Evolutionary conservation across 2,888 invertebrate genomes (phyloP).

Genomic region (Mythimna albipuncta): DNA sequence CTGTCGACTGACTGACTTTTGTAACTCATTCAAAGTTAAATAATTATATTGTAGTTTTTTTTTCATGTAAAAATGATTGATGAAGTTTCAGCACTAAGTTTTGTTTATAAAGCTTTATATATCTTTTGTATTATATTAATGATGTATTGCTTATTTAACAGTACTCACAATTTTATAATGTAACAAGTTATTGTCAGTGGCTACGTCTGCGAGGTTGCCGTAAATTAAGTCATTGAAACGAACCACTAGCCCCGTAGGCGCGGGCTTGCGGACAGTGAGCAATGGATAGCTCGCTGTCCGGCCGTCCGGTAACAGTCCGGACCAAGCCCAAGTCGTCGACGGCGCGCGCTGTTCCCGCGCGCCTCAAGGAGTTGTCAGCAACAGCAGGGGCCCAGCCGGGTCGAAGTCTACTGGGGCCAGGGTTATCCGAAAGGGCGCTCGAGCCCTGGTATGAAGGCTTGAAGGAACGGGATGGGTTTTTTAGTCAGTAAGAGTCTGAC

Average conservation of each 20-base stretch:
- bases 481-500: no score
- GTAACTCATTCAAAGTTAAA: slow-evolving; percentile 42
- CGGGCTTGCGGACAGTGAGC: no score
- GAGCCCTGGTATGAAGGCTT: no score
- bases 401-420: no score
- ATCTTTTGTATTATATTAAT: slow-evolving; percentile 28
- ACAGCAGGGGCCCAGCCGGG: no score
- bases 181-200: not conserved
- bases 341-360: no score
- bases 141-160: slow-evolving; percentile 14
- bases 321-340: no score
- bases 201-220: not conserved
- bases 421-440: no score
- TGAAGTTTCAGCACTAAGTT: slow-evolving; percentile 24
- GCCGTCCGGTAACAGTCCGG: no score
- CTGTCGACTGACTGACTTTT: slow-evolving; percentile 34
- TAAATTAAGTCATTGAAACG: not conserved
- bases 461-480: no score
- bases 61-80: slow-evolving; percentile 48
- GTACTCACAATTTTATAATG: not conserved
- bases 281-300: no score
- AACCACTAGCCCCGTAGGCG: not conserved
- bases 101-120: slow-evolving; percentile 12
- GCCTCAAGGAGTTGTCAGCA: no score
- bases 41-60: slow-evolving; percentile 20